Conservation (phyloP, 64 coral and sea anemone genomes). For the Acropora tenuis region DNA sequence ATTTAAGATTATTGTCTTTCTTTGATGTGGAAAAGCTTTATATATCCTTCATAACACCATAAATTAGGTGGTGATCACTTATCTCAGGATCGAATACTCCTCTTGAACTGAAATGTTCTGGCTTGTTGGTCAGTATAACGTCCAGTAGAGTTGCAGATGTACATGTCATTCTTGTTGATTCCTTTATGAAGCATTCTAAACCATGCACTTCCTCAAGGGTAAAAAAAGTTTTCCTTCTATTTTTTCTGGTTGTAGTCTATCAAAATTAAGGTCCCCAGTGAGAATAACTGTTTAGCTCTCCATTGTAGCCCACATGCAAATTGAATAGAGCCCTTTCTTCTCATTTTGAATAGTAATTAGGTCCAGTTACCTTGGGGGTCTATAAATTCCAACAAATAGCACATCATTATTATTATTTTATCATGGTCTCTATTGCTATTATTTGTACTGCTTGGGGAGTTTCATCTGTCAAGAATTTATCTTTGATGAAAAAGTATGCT, state of each 20-base stretch:
- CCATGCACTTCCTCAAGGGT: conserved; percentile 31
- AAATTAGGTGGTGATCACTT: too few relatives aligned
- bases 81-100: too few relatives aligned
- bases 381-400: conserved; percentile 34
- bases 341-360: background rate
- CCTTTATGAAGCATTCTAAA: too few relatives aligned
- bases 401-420: conserved; percentile 19
- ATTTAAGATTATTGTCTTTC: too few relatives aligned
- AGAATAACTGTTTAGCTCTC: conserved; percentile 40
- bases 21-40: too few relatives aligned
- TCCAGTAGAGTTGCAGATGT: too few relatives aligned
- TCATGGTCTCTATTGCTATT: background rate
- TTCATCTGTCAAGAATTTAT: conserved; percentile 1
- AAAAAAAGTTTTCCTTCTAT: conserved; percentile 38
- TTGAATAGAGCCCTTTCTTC: conserved; percentile 6
- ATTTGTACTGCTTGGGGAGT: conserved; percentile 11
- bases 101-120: too few relatives aligned
- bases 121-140: too few relatives aligned
- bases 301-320: conserved; percentile 66
- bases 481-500: conserved; percentile 44
- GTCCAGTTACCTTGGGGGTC: conserved; percentile 4
- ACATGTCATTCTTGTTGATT: too few relatives aligned
- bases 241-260: conserved; percentile 54
- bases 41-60: too few relatives aligned
- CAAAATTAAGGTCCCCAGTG: conserved; percentile 53